Percentiles rank a stretch among this genome's conserved stretches.
phyloP scores from a whole-genome alignment of 2,797 vertebrate genomes.

The Argya squamiceps region DNA sequence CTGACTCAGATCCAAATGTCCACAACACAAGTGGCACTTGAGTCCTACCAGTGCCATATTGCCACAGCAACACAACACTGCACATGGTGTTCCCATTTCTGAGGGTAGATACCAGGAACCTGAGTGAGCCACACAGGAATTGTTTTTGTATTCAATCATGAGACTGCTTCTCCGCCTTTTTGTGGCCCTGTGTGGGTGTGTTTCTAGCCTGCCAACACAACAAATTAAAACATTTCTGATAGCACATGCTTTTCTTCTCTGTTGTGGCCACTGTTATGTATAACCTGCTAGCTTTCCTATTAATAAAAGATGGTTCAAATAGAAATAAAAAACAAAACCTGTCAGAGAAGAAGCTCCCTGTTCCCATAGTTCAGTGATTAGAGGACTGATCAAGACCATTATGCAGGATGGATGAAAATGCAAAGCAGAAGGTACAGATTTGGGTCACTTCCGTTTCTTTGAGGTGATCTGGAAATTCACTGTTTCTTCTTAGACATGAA shows the following conservation, averaged over 20 bases:
- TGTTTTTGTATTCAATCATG: not conserved
- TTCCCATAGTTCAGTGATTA: not conserved
- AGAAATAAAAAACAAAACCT: not conserved
- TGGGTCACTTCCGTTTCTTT: not conserved
- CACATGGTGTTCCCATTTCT: not conserved
- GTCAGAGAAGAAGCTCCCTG: not conserved
- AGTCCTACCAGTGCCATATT: fast-evolving
- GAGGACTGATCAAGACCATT: not conserved
- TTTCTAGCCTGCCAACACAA: conserved; percentile 42
- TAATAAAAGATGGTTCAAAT: not conserved
- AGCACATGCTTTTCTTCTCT: not conserved
- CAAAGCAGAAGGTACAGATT: not conserved
- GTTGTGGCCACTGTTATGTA: not conserved
- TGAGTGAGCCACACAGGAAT: not conserved
- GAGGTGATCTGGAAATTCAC: not conserved
- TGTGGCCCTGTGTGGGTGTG: not conserved
- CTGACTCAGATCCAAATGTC: not conserved
- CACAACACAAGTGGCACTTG: not conserved
- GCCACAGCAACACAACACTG: not conserved
- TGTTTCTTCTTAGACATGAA: not conserved
- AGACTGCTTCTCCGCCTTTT: not conserved
- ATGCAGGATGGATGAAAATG: not conserved
- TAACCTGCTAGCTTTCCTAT: not conserved
- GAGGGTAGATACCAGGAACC: not conserved
- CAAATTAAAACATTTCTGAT: conserved; percentile 39